Evolutionary conservation across 2,888 invertebrate species (phyloP).

Genomic region (Conus canariensis): DNA sequence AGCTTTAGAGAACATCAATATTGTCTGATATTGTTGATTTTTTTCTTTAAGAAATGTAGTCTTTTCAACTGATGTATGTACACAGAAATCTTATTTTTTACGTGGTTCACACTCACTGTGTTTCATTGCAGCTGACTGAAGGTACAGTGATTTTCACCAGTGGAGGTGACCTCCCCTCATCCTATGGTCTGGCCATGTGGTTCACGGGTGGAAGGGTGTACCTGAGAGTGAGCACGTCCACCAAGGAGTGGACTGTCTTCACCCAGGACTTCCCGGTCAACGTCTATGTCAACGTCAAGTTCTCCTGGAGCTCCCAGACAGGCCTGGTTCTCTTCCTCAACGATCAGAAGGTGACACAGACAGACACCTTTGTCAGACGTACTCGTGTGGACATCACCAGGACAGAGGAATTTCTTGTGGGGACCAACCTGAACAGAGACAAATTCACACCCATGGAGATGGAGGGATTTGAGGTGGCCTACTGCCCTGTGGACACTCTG

Average conservation of each 20-base stretch:
- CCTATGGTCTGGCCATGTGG: conserved; percentile 61
- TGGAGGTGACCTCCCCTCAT: conserved; percentile 53
- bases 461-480: conserved; percentile 57
- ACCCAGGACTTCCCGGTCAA: conserved; percentile 44
- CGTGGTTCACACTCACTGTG: neutral
- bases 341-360: conserved; percentile 39
- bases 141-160: conserved; percentile 55
- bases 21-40: too few species aligned
- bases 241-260: conserved; percentile 57
- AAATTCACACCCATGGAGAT: conserved; percentile 54
- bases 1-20: too few species aligned
- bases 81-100: too few species aligned
- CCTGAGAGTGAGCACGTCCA: conserved; percentile 55
- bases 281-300: conserved; percentile 53
- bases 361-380: conserved; percentile 30
- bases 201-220: conserved; percentile 53
- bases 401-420: conserved; percentile 46
- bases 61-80: too few species aligned
- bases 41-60: too few species aligned
- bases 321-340: conserved; percentile 55
- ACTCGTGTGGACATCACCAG: conserved; percentile 22
- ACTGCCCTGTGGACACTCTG: conserved; percentile 53
- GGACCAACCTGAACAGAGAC: conserved; percentile 41
- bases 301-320: conserved; percentile 59
- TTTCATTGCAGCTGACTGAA: conserved; percentile 27